phyloP scores from a whole-genome alignment of 2,888 invertebrate genomes.

The Hemicrepidius hirtus region DNA sequence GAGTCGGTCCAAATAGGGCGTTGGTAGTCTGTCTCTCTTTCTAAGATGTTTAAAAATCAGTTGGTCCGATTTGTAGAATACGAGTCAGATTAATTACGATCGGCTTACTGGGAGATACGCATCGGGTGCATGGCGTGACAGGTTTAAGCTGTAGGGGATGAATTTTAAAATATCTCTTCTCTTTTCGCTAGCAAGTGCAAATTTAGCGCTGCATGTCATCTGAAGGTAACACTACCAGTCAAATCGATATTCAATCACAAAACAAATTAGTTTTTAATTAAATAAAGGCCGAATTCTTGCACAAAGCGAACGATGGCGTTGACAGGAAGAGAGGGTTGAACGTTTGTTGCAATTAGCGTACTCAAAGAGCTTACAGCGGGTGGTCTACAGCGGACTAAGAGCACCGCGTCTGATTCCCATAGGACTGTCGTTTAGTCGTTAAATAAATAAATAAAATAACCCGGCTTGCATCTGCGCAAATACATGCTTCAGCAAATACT shows the following conservation, averaged over 20 bases:
- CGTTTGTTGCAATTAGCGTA: slow-evolving; percentile 60
- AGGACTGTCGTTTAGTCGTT: slow-evolving; percentile 51
- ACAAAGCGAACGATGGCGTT: slow-evolving; percentile 58
- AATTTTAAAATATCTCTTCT: slow-evolving; percentile 42
- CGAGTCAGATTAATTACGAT: slow-evolving; percentile 32
- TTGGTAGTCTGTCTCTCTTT: neutral
- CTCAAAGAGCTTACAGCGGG: slow-evolving; percentile 59
- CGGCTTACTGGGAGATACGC: slow-evolving; percentile 29
- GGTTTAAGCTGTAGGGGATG: slow-evolving; percentile 39
- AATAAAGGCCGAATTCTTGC: slow-evolving; percentile 62
- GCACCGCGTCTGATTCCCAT: slow-evolving; percentile 45
- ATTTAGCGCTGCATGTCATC: slow-evolving; percentile 29
- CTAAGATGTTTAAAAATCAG: slow-evolving; percentile 1
- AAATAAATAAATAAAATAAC: slow-evolving; percentile 52
- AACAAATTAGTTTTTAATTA: slow-evolving; percentile 66
- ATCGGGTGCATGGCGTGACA: slow-evolving; percentile 35
- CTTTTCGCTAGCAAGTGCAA: slow-evolving; percentile 10
- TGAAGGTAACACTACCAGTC: slow-evolving; percentile 41
- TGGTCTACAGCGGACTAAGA: slow-evolving; percentile 51
- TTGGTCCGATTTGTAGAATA: slow-evolving; percentile 22
- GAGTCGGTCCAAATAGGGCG: neutral
- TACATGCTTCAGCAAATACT: slow-evolving; percentile 48
- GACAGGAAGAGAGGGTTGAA: slow-evolving; percentile 55
- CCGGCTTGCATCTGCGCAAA: slow-evolving; percentile 50
- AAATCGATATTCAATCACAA: slow-evolving; percentile 66